A percentile compares a stretch with the other conserved stretches of the same genome.
phyloP scores from a whole-genome alignment of 2,113 vertebrate genomes.

The Andinoacara biseriatus region DNA sequence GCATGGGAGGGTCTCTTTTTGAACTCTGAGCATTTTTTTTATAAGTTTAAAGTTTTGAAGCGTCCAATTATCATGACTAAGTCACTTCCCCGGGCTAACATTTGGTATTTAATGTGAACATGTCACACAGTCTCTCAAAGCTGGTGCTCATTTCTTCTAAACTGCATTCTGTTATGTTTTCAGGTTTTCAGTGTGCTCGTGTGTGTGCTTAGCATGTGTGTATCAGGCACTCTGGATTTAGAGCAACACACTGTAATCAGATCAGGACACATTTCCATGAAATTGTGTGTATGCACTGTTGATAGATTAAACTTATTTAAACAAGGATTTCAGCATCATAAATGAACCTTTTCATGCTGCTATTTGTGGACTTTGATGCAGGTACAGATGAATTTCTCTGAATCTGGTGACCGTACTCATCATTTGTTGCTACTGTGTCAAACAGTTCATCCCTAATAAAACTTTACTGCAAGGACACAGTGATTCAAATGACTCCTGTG shows the following conservation, averaged over 20 bases:
- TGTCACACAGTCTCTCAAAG: conserved; percentile 62
- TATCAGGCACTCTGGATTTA: not conserved
- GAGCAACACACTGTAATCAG: not conserved
- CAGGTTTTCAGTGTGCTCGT: not conserved
- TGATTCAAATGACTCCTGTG: no score
- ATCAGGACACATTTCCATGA: not conserved
- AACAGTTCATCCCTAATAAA: conserved; percentile 31
- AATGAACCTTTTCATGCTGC: not conserved
- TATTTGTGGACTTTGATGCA: not conserved
- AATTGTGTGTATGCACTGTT: not conserved
- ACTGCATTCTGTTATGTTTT: not conserved
- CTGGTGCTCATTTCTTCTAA: conserved; percentile 50
- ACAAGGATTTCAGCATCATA: not conserved
- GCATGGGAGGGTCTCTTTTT: conserved; percentile 59
- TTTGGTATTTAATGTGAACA: conserved; percentile 69
- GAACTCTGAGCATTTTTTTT: conserved; percentile 69
- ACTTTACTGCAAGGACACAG: not conserved
- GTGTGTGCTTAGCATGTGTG: not conserved
- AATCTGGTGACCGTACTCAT: not conserved
- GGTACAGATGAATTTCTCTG: not conserved
- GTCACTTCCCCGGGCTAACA: conserved; percentile 66
- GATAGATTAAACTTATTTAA: not conserved
- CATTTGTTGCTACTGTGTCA: conserved; percentile 17
- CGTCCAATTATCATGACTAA: conserved; percentile 70
- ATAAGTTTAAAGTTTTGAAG: conserved; percentile 56